These are phyloP conservation scores for Caradrina kadenii DNA, from an alignment of 2,888 invertebrate genomes.

Conservation along the genomic window DNA sequence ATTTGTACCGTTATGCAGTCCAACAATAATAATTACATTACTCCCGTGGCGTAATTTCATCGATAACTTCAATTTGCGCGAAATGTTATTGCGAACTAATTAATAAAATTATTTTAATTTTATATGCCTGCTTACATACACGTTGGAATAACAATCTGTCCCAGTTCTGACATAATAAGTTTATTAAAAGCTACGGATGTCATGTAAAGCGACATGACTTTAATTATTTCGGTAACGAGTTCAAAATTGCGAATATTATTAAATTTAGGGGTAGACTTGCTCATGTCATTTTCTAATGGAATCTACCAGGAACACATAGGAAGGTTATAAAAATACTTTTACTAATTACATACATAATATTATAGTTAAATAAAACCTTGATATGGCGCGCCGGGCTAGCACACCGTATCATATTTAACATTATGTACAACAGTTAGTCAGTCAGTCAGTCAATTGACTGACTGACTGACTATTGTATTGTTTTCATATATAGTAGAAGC, in stretches of 20 bases:
- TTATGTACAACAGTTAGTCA: no score
- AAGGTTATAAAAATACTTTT: no score
- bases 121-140: slow-evolving; percentile 61
- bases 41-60: slow-evolving; percentile 73
- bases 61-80: slow-evolving; percentile 78
- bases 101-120: slow-evolving; percentile 81
- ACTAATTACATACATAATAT: no score
- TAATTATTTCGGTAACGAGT: slow-evolving; percentile 25
- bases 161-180: slow-evolving; percentile 62
- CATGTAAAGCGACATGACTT: slow-evolving; percentile 34
- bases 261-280: neutral
- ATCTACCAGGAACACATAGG: no score
- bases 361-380: no score
- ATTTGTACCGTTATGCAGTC: slow-evolving; percentile 71
- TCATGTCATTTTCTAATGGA: no score
- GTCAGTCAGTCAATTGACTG: no score
- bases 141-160: slow-evolving; percentile 68
- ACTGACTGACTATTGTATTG: no score
- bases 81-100: slow-evolving; percentile 77
- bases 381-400: no score
- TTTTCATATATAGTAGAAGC: no score
- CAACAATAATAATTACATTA: slow-evolving; percentile 72
- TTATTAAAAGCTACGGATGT: slow-evolving; percentile 46
- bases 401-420: no score
- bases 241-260: neutral